Evolutionary conservation across 2,113 vertebrate species (phyloP).

Genomic region (Lota lota): DNA sequence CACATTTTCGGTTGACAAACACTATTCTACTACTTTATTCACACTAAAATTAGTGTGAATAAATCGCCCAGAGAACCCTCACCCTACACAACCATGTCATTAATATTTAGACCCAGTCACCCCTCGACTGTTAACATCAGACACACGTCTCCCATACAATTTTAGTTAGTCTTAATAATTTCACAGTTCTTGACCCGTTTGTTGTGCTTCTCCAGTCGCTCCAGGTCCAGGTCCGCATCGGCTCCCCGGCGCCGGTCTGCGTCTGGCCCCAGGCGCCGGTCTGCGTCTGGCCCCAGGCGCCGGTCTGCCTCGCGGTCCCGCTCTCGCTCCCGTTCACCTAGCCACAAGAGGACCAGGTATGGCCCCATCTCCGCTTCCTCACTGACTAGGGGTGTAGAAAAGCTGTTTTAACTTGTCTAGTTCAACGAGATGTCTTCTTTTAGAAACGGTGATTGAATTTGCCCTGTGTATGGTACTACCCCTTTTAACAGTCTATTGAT

Average conservation of each 20-base stretch:
- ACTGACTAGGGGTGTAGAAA: conserved; percentile 6
- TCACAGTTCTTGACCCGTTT: too few species aligned
- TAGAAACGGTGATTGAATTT: too few species aligned
- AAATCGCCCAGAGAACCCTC: too few species aligned
- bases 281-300: conserved; percentile 32
- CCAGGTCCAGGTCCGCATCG: conserved; percentile 58
- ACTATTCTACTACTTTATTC: too few species aligned
- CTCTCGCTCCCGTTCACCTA: conserved; percentile 63
- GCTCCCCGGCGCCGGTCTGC: too few species aligned
- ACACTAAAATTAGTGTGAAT: too few species aligned
- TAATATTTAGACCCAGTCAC: too few species aligned
- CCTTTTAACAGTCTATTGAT: conserved; percentile 9
- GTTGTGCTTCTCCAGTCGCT: conserved; percentile 48
- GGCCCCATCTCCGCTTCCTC: conserved; percentile 10
- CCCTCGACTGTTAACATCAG: too few species aligned
- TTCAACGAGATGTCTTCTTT: too few species aligned
- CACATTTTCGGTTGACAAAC: not conserved
- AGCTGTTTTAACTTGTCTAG: conserved; percentile 1
- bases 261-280: not conserved
- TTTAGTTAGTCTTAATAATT: too few species aligned
- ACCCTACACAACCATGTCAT: too few species aligned
- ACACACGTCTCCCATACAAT: too few species aligned
- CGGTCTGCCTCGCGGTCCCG: conserved; percentile 65
- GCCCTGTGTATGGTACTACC: not conserved
- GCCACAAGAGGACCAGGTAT: conserved; percentile 74